Conservation (phyloP, 23 tunicate genomes). For the Ciona savignyi region DNA sequence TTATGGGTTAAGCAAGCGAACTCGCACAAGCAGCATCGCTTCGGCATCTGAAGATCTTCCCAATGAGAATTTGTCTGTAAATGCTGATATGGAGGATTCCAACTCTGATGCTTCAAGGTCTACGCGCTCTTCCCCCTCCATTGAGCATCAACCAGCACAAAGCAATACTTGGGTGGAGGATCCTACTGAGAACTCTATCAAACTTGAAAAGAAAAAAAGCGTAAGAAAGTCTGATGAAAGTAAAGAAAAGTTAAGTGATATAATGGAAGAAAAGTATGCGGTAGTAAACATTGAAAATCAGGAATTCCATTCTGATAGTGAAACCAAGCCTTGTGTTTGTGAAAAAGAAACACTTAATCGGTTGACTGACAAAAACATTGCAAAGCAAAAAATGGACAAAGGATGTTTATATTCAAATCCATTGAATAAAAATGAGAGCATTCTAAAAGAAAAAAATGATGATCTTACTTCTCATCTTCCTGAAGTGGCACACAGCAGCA, state of each 20-base stretch:
- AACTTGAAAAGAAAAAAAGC: neutral
- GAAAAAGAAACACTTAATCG: no score
- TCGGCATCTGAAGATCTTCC: slow-evolving; percentile 5
- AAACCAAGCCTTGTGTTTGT: no score
- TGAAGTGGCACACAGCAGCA: neutral
- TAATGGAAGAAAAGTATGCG: neutral
- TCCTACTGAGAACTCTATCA: neutral
- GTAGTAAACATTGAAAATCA: no score
- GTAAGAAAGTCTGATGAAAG: neutral
- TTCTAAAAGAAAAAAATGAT: no score
- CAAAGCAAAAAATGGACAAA: no score
- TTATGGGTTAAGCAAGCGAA: slow-evolving; percentile 38
- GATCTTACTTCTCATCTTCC: no score
- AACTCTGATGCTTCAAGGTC: neutral
- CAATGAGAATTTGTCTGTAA: neutral
- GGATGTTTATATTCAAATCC: no score
- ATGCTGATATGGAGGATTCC: neutral
- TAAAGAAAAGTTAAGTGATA: neutral
- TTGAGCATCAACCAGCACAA: neutral
- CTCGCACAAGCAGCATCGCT: slow-evolving; percentile 23
- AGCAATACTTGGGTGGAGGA: neutral
- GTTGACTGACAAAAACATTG: no score
- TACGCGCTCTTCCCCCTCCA: neutral
- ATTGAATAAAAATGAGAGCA: no score
- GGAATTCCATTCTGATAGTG: no score